phyloP scores from a whole-genome alignment of 2,113 vertebrate genomes.

The Alligator mississippiensis region DNA sequence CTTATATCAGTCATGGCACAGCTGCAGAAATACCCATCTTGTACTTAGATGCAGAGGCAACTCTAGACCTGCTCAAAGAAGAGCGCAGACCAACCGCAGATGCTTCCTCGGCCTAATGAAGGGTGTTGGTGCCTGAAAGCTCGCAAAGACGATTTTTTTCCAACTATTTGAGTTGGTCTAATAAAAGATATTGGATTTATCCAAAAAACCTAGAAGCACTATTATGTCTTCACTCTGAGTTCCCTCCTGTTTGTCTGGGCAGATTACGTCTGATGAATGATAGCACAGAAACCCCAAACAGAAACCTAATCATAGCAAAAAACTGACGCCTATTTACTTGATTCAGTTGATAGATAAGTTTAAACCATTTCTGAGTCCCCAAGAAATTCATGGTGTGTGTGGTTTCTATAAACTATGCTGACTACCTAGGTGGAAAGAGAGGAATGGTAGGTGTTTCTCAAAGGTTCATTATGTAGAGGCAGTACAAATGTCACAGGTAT shows the following conservation, averaged over 20 bases:
- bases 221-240: neutral
- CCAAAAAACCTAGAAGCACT: rapidly evolving
- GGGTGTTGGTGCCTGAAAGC: no score
- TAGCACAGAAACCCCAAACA: neutral
- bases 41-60: neutral
- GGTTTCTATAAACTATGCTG: neutral
- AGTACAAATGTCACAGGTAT: neutral
- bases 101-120: no score
- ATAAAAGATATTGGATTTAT: no score
- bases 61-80: neutral
- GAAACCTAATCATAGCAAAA: rapidly evolving
- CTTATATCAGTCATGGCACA: neutral
- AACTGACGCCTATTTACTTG: neutral
- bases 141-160: no score
- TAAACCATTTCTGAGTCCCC: neutral
- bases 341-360: neutral
- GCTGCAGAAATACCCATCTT: neutral
- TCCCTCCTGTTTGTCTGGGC: rapidly evolving
- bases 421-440: neutral
- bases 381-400: neutral
- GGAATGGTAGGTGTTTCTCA: neutral
- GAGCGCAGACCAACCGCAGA: no score
- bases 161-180: no score
- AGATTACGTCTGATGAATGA: rapidly evolving
- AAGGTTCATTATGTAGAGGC: neutral